Evolutionary conservation across 2,797 vertebrate genomes (phyloP).

Genomic region (Sphenodon punctatus): DNA sequence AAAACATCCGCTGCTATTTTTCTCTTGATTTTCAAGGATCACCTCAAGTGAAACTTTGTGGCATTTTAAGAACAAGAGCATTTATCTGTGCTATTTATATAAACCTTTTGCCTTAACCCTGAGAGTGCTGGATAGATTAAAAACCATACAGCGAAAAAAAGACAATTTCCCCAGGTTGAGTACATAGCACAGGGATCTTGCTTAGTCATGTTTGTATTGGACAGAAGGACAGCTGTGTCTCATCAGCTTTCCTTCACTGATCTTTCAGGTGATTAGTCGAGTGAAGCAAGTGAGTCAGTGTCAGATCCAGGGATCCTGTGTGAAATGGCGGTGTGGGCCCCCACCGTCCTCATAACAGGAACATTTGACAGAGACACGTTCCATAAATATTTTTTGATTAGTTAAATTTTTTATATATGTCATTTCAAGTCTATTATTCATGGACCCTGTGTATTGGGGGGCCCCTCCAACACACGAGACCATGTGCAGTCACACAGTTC

Average conservation of each 20-base stretch:
- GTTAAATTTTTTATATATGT: no score
- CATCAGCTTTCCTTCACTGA: not conserved
- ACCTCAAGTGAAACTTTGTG: slow-evolving; percentile 62
- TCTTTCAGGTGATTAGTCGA: not conserved
- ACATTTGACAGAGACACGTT: no score
- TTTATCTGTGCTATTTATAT: slow-evolving; percentile 55
- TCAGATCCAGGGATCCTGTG: no score
- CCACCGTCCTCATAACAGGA: no score
- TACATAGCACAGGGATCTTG: not conserved
- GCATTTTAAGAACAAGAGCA: slow-evolving; percentile 59
- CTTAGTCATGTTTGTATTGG: slow-evolving; percentile 35
- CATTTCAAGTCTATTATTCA: no score
- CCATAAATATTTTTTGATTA: no score
- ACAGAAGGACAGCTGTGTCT: not conserved
- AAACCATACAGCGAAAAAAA: not conserved
- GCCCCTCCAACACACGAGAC: no score
- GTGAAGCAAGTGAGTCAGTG: not conserved
- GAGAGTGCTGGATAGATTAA: slow-evolving; percentile 4
- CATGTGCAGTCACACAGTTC: no score
- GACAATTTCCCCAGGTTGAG: not conserved
- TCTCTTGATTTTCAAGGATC: slow-evolving; percentile 63
- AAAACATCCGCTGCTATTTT: slow-evolving; percentile 63
- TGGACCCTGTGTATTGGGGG: no score
- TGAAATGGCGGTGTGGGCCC: no score
- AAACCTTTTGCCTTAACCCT: slow-evolving; percentile 34